Percentiles rank a stretch among this genome's conserved stretches.
Conservation (phyloP, 2,888 invertebrate species). For the Mystacides longicornis region DNA sequence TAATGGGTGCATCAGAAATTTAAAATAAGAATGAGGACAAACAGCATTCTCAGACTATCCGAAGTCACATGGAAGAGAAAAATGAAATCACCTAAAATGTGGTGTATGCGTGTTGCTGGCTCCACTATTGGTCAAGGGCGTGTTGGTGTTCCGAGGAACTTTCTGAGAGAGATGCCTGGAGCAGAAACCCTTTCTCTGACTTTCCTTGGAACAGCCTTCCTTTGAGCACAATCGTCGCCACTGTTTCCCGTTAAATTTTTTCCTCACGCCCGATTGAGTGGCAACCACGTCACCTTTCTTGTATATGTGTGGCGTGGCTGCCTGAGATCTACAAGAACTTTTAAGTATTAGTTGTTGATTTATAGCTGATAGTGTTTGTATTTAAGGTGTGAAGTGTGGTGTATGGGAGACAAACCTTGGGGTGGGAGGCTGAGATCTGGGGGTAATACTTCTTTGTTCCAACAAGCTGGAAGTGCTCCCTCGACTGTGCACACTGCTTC, state of each 20-base stretch:
- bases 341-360: too few relatives aligned
- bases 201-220: conserved; percentile 93
- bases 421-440: conserved; percentile 86
- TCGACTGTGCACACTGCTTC: conserved; percentile 85
- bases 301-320: conserved; percentile 90
- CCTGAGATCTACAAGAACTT: conserved; percentile 77
- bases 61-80: too few relatives aligned
- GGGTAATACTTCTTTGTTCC: conserved; percentile 75
- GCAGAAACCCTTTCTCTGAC: conserved; percentile 93
- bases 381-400: too few relatives aligned
- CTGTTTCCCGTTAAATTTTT: conserved; percentile 99
- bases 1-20: too few relatives aligned
- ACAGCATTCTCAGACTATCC: too few relatives aligned
- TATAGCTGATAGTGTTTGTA: too few relatives aligned
- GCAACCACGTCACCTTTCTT: conserved; percentile 96
- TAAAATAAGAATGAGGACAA: too few relatives aligned
- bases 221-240: conserved; percentile 96
- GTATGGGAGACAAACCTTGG: conserved; percentile 53
- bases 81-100: conserved; percentile 39
- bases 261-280: conserved; percentile 90
- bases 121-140: conserved; percentile 34
- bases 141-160: conserved; percentile 51
- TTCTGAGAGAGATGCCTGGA: conserved; percentile 92
- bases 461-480: conserved; percentile 84
- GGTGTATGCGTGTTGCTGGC: conserved; percentile 39